A percentile compares a stretch with the other conserved stretches of the same genome.
Evolutionary conservation across 1,140 invertebrate genomes (phyloP).

Genomic region (Hyles euphorbiae): DNA sequence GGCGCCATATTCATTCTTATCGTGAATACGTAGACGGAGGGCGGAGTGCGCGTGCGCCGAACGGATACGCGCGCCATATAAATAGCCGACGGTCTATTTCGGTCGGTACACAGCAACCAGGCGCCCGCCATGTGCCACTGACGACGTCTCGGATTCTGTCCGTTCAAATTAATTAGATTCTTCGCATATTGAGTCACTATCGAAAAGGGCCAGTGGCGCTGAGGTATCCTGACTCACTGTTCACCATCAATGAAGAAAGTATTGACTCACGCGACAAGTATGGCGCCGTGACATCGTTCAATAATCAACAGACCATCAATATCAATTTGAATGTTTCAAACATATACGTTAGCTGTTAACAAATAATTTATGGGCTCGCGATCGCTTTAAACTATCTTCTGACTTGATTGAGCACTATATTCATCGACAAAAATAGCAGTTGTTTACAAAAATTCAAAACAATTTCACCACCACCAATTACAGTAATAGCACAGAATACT

Average conservation of each 20-base stretch:
- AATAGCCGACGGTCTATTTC: conserved; percentile 67
- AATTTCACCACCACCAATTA: no score
- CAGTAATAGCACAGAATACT: no score
- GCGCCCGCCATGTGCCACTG: conserved; percentile 56
- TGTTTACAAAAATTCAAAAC: no score
- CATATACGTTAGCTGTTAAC: neutral
- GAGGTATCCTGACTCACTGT: conserved; percentile 10
- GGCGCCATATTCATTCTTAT: conserved; percentile 37
- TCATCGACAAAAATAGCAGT: no score
- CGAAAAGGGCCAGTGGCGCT: conserved; percentile 27
- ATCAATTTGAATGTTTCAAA: neutral
- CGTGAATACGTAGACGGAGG: conserved; percentile 29
- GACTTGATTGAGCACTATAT: no score
- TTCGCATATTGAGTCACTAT: conserved; percentile 33
- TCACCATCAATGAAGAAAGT: conserved; percentile 6
- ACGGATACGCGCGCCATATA: conserved; percentile 64
- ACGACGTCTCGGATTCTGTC: conserved; percentile 45
- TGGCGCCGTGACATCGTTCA: no score
- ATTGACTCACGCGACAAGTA: conserved; percentile 8
- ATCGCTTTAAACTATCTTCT: no score
- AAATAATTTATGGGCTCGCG: no score
- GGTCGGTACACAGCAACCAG: conserved; percentile 46
- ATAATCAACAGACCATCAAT: neutral
- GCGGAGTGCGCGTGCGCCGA: conserved; percentile 54
- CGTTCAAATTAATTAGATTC: conserved; percentile 51